Evolutionary conservation across 1,140 invertebrate species (phyloP), one percentile per base, ranked within the genome.

Genomic region (Lucilia sericata): DNA sequence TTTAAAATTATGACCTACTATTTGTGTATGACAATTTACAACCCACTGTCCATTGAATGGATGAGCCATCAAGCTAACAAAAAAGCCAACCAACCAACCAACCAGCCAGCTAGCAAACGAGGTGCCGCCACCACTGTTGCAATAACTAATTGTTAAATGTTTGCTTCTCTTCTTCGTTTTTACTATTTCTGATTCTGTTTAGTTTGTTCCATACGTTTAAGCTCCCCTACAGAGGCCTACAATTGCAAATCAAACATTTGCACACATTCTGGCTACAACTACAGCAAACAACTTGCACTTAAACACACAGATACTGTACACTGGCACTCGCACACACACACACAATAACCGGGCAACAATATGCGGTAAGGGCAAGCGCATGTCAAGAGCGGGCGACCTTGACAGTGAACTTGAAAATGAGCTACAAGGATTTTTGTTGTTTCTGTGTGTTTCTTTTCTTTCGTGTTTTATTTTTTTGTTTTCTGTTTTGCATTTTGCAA

Each of bases 371-470:
- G 76, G 75, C 65, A 36, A 84, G 82, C 84, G 84, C 82, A 85
- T 83, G 87, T 87, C 82, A 74, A 84, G 60, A 88, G 88, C 88
- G 87, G 88, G 87, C 90, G 89, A 91, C 89, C 89, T 91, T 91
- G 89, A 91, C 89, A 91, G 89, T 91, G 89, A 91, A 90, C 89
- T 91, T 91, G 88, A 91, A 88, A 90, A 88, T 87, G 87, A 85
- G 87, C 88, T 84, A 88, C 87, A 90, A 90, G 88, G 89, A 90
- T 90, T 88, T 86, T 85, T 75, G 65, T 80, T 80, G 76, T 85
- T 47, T 42, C 42, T 42, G 42, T 42, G 42, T 42, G 5, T 42
- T 10, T 42, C 10, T 10, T 42, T 42, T 42, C 42, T 2, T 42
- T 42, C 42, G 25, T 30, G 25, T 42, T 42, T 42, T 8, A 36